A percentile compares a stretch with the other conserved stretches of the same genome.
phyloP scores from a whole-genome alignment of 2,888 invertebrate species.

The Yponomeuta malinellus region DNA sequence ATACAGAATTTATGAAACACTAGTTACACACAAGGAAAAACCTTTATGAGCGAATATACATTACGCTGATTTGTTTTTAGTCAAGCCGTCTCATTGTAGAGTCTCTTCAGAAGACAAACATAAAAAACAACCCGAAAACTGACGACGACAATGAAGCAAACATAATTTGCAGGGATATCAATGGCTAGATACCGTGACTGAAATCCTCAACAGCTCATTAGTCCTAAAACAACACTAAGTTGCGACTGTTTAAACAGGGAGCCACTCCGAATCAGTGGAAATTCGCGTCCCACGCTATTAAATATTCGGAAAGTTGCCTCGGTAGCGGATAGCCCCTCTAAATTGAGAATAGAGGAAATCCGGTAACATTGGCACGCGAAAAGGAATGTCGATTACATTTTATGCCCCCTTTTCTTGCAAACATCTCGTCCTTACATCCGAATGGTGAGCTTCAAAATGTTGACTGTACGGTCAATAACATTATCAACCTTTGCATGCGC shows the following conservation, averaged over 20 bases:
- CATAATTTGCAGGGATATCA: background rate
- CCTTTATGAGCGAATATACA: background rate
- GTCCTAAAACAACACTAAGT: slow-evolving; percentile 62
- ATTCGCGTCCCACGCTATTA: background rate
- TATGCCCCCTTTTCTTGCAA: background rate
- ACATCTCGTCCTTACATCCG: background rate
- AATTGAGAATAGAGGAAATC: background rate
- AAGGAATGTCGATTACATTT: background rate
- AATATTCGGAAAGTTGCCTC: slow-evolving; percentile 1
- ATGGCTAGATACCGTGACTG: slow-evolving; percentile 33
- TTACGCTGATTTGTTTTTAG: background rate
- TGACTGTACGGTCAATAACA: background rate
- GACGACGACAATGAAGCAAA: background rate
- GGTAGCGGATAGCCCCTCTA: background rate
- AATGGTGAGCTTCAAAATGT: background rate
- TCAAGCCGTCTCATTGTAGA: background rate
- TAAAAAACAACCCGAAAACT: background rate
- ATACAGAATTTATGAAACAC: too few species aligned
- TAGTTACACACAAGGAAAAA: too few species aligned
- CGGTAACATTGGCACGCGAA: background rate
- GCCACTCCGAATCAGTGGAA: slow-evolving; percentile 34
- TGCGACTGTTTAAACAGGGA: slow-evolving; percentile 44
- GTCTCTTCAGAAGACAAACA: background rate
- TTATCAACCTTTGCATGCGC: too few species aligned
- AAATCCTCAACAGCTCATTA: slow-evolving; percentile 52